Evolutionary conservation across 2,888 invertebrate species (phyloP).

Genomic region (Cheiracanthium punctorium): DNA sequence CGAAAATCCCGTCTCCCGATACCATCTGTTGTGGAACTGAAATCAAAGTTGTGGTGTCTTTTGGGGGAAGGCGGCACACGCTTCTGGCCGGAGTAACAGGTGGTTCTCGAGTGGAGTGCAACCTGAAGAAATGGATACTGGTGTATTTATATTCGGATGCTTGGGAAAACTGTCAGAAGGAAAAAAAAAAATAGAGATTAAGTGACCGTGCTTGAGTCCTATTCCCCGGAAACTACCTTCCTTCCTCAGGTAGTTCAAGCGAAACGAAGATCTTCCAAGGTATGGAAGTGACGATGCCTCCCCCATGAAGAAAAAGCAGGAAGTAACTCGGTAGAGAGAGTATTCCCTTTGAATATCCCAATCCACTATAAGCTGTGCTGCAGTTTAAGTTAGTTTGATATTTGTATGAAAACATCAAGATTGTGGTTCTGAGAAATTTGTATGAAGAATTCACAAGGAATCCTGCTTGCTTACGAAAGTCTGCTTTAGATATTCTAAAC

Average conservation of each 20-base stretch:
- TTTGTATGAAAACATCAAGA: too few relatives aligned
- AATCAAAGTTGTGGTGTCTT: neutral
- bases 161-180: constrained; percentile 27
- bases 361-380: too few relatives aligned
- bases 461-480: too few relatives aligned
- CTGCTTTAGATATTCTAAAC: too few relatives aligned
- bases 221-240: constrained; percentile 24
- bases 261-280: neutral
- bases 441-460: too few relatives aligned
- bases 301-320: neutral
- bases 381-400: too few relatives aligned
- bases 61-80: neutral
- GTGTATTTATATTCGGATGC: constrained; percentile 18
- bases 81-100: constrained; percentile 6
- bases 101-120: constrained; percentile 22
- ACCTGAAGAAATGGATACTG: constrained; percentile 29
- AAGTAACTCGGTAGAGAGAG: too few relatives aligned
- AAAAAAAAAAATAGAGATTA: constrained; percentile 27
- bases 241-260: constrained; percentile 8
- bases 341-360: too few relatives aligned
- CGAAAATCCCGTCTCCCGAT: neutral
- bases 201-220: constrained; percentile 14
- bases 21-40: constrained; percentile 31
- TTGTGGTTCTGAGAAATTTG: too few relatives aligned
- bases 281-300: neutral